Base-by-base conservation (phyloP, 2,888 invertebrate species). In the Formica aserva region DNA sequence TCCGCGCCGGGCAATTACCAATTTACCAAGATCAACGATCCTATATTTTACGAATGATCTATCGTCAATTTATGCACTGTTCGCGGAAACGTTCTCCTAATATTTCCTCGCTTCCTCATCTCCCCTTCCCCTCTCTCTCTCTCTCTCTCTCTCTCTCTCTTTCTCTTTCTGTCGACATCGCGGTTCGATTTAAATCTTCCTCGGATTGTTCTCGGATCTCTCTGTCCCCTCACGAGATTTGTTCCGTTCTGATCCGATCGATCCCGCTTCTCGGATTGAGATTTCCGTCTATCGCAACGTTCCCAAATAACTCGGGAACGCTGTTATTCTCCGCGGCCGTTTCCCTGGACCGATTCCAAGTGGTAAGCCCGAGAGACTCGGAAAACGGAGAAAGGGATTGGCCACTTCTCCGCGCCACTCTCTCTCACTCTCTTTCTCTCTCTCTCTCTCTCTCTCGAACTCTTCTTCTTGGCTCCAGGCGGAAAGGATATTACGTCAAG, bases 281-380 rank as follows among this genome's bases (percentile, higher is more conserved):
- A 71, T 78, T 60, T 48, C 60, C 60, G 45, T 48, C 45, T 60
- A 57, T 60, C 71, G 45, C 60, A 78, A 71, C 71, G 35, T 60
- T 60, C 45, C 71, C 71, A 72, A 80, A 71, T 71, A 72, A 45
- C 26, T 9, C 45, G 60, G 57, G 72, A 55, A 71, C 71, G 78
- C 32, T 71, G 78, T 80, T 71, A 71, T 72, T 55, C 60, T 80
- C 60, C 71, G 35, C 26, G 60, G 55, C 55, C 45, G 32, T 18
- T 60, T 45, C 9, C 45, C 72, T 80, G 78, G 60, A 80, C n/a
- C 45, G 60, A 22, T 72, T 80, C 78, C 78, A 80, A 80, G 71
- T 57, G 41, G 67, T 8, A 8, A n/a, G 67, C 77, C 29, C 77
- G 55, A 26, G 60, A 41, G 71, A 6, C 18, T 78, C 13, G 41